A percentile compares a stretch with the other conserved stretches of the same genome.
Evolutionary conservation across 2,888 invertebrate genomes (phyloP).

Genomic region (Augiades crinisus): DNA sequence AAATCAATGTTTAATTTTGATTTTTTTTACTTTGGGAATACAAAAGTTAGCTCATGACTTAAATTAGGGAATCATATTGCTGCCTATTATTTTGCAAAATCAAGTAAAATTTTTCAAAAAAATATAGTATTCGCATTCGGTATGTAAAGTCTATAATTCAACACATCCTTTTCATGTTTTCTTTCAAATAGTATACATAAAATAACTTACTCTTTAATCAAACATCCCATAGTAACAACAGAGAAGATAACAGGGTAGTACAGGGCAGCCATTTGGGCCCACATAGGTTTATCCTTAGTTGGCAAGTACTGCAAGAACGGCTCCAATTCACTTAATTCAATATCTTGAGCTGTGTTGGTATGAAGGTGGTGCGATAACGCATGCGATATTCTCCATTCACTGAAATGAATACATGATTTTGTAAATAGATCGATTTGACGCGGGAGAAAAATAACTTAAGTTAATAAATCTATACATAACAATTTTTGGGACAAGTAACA

Average conservation of each 20-base stretch:
- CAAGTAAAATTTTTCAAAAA: no score
- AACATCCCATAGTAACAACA: slow-evolving; percentile 45
- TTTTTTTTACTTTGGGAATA: no score
- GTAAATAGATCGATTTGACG: neutral
- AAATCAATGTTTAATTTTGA: neutral
- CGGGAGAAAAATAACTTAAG: slow-evolving; percentile 40
- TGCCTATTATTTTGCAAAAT: no score
- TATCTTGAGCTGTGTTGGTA: slow-evolving; percentile 89
- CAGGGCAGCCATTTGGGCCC: slow-evolving; percentile 79
- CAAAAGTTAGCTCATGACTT: no score
- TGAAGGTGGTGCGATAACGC: slow-evolving; percentile 90
- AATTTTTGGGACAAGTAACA: no score
- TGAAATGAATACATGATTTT: slow-evolving; percentile 50
- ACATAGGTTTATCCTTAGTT: slow-evolving; percentile 72
- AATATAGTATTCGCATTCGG: no score
- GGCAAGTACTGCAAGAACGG: slow-evolving; percentile 87
- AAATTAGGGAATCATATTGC: no score
- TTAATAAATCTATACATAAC: no score
- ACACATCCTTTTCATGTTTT: no score
- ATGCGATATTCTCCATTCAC: slow-evolving; percentile 90
- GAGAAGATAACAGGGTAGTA: slow-evolving; percentile 74
- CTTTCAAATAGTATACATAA: no score
- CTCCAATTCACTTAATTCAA: slow-evolving; percentile 86
- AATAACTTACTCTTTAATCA: slow-evolving; percentile 75
- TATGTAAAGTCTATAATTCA: no score